Percentiles rank a stretch among this genome's conserved stretches.
Conservation (phyloP, 2,888 invertebrate genomes). For the Dusona sp. region DNA sequence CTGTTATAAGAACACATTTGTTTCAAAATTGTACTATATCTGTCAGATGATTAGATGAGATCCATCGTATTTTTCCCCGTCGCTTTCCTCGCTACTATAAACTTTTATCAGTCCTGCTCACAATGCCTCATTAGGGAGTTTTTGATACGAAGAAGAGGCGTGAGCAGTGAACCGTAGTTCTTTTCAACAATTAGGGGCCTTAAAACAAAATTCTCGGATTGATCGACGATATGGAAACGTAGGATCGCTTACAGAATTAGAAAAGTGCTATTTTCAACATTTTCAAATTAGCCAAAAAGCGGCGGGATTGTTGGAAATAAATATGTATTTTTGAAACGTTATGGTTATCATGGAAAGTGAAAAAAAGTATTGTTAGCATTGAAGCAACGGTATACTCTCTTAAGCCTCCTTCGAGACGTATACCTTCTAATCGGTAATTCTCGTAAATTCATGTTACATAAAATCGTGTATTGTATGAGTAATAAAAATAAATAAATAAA, state of each 20-base stretch:
- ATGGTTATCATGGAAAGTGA: no score
- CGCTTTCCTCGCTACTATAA: not conserved
- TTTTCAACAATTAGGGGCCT: not conserved
- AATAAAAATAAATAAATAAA: not conserved
- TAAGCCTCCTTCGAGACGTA: no score
- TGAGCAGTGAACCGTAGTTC: not conserved
- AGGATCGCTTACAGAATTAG: not conserved
- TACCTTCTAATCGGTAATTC: not conserved
- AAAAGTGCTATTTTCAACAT: not conserved
- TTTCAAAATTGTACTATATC: not conserved
- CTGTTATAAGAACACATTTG: not conserved
- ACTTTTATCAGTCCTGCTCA: not conserved
- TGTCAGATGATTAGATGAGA: not conserved
- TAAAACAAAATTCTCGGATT: not conserved
- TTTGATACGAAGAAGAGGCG: not conserved
- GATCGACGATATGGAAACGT: not conserved
- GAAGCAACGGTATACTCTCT: no score
- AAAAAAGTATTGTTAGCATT: no score
- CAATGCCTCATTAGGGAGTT: not conserved
- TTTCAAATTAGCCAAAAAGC: not conserved
- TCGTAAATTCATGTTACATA: slow-evolving; percentile 7
- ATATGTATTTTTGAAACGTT: no score
- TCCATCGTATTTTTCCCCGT: not conserved
- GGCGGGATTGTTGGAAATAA: not conserved
- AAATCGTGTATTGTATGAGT: not conserved